Conservation (phyloP, 2,113 vertebrate genomes). For the Nothocercus nigrocapillus region DNA sequence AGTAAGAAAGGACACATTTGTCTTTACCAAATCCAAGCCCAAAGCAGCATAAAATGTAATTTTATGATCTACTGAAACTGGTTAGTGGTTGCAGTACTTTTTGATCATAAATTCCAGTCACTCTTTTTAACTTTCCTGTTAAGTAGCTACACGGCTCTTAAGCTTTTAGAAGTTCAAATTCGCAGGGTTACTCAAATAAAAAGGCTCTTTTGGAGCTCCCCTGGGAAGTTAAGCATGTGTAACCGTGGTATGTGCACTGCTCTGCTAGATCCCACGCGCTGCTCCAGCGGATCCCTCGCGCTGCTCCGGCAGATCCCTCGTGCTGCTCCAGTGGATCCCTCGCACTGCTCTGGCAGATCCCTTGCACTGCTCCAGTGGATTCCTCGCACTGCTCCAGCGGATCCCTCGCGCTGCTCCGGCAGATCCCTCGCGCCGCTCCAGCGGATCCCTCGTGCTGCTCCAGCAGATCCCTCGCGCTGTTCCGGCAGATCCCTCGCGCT, state of each 20-base stretch:
- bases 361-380: no score
- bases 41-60: neutral
- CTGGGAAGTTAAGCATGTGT: slow-evolving; percentile 46
- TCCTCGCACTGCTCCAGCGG: no score
- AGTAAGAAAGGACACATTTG: neutral
- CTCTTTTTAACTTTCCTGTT: neutral
- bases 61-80: neutral
- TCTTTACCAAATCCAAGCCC: neutral
- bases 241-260: neutral
- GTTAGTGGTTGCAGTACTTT: neutral
- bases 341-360: no score
- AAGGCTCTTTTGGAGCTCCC: neutral
- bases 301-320: no score
- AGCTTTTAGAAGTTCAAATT: slow-evolving; percentile 9
- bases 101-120: neutral
- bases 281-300: no score
- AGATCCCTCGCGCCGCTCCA: no score
- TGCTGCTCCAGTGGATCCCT: no score
- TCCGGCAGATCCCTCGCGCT: no score
- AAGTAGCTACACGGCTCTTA: neutral
- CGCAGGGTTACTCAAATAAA: slow-evolving; percentile 34
- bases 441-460: no score
- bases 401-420: no score
- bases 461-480: no score
- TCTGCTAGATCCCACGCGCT: no score